phyloP scores from a whole-genome alignment of 2,113 vertebrate genomes.

The Barbus barbus region DNA sequence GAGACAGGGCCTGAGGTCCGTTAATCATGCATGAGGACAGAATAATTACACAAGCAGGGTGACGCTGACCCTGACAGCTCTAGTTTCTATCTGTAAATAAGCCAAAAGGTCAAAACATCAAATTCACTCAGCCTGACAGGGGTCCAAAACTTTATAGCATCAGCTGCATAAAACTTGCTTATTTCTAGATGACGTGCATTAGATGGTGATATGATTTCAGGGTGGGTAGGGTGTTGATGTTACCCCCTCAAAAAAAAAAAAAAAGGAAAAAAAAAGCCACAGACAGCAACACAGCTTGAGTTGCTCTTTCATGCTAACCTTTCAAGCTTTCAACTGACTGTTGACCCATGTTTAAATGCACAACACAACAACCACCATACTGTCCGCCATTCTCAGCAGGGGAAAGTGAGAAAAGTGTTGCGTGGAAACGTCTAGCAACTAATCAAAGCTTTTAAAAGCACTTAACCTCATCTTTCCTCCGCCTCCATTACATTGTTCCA shows the following conservation, averaged over 20 bases:
- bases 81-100: constrained; percentile 69
- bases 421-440: constrained; percentile 36
- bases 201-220: neutral
- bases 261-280: neutral
- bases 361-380: neutral
- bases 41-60: constrained; percentile 64
- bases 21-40: constrained; percentile 68
- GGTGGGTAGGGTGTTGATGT: neutral
- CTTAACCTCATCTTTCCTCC: constrained; percentile 40
- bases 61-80: constrained; percentile 55
- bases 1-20: constrained; percentile 26
- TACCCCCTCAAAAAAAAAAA: neutral
- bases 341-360: neutral
- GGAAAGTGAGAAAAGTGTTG: constrained; percentile 30
- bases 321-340: neutral
- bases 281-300: neutral
- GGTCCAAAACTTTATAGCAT: neutral
- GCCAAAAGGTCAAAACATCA: constrained; percentile 56
- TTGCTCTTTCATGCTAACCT: neutral
- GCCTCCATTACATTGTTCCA: constrained; percentile 4
- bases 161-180: neutral
- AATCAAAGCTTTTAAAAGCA: constrained; percentile 52
- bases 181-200: neutral
- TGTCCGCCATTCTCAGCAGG: neutral
- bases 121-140: constrained; percentile 9